Evolutionary conservation across 2,113 vertebrate species (phyloP), one percentile per base, ranked within the genome.

Genomic region (Rafetus swinhoei): DNA sequence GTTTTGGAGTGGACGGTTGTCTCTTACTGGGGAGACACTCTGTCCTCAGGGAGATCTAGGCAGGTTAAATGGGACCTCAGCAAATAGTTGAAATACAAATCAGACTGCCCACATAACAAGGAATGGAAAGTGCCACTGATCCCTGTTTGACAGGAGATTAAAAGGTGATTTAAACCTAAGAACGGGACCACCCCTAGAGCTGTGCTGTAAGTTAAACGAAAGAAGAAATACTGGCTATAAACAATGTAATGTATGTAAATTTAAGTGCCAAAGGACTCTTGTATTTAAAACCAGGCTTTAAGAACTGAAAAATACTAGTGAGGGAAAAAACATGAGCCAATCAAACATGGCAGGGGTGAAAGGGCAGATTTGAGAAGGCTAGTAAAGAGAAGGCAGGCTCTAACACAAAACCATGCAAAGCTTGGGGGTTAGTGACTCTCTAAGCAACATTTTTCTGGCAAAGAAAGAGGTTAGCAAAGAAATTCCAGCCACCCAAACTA

Each of bases 331-430:
- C 55, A 27, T 54, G 92, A 88, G 89, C 88, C 95, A 95, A 94
- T 96, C 90, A 95, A 81, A 95, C 59, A 83, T 93, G 94, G 90
- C 87, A 96, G 96, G 91, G 59, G 89, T 96, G 82, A 93, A 96
- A 95, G 95, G 60, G 74, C 0, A 2, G 94, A 94, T 95, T 96
- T 92, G 35, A 18, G 88, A 94, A 69, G 35, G 81, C 62, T 88
- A 84, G 72, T 91, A 89, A 62, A 11, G 89, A 91, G 87, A 89
- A 83, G 29, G 9, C 85, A 87, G 76, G 77, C 8, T 96, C 69
- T 85, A 69, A 7, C 60, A n/a, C 92, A 92, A 94, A 84, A 32
- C 22, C 83, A 90, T 82, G 80, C 16, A 2, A 55, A 85, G 83
- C 25, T 87, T 77, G 92, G 62, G 45, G 74, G 76, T 82, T 60